Conservation (phyloP, 2,797 vertebrate genomes). For the Lutjanus argentimaculatus region DNA sequence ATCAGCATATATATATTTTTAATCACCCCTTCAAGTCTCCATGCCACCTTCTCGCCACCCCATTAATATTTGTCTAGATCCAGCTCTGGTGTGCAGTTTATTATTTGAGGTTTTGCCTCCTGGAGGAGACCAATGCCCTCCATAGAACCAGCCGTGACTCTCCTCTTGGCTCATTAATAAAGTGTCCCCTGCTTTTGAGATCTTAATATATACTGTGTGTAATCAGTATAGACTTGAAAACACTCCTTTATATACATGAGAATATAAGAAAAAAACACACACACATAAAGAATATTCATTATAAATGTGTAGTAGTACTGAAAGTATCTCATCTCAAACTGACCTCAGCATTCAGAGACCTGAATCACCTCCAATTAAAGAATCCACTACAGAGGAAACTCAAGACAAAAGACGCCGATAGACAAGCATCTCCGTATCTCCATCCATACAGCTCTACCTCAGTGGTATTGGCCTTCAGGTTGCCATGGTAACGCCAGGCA, state of each 20-base stretch:
- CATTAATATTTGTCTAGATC: no score
- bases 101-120: background rate
- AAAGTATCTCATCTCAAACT: background rate
- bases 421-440: slow-evolving; percentile 44
- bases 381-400: slow-evolving; percentile 38
- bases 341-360: slow-evolving; percentile 8
- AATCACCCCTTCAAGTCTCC: no score
- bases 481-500: slow-evolving; percentile 76
- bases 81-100: background rate
- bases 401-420: slow-evolving; percentile 40
- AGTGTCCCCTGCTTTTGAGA: background rate
- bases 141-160: background rate
- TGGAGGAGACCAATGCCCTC: background rate
- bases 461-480: slow-evolving; percentile 78
- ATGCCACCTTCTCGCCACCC: no score
- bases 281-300: background rate
- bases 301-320: background rate
- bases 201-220: no score
- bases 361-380: slow-evolving; percentile 12
- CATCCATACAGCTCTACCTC: slow-evolving; percentile 57
- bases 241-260: no score
- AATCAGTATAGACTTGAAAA: background rate
- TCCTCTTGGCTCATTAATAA: background rate
- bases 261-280: background rate
- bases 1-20: no score